Evolutionary conservation across 2,113 vertebrate genomes (phyloP).

Genomic region (Turdus rufiventris): DNA sequence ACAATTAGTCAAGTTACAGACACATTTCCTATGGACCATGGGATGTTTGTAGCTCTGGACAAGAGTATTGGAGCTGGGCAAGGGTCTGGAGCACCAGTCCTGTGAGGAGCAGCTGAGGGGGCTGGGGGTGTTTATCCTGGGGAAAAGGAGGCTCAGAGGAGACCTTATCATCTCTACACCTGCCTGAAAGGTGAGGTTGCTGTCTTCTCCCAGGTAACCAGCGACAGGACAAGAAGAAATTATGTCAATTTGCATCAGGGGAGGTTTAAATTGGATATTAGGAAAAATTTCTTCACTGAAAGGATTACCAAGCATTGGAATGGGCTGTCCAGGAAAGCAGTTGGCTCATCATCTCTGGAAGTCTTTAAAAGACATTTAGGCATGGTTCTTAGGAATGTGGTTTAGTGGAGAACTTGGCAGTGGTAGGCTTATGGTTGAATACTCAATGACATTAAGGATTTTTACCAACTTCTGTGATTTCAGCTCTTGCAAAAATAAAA

Average conservation of each 20-base stretch:
- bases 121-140: not conserved
- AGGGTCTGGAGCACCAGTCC: not conserved
- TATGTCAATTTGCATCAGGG: not conserved
- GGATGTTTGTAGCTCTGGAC: not conserved
- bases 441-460: fast-evolving
- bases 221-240: fast-evolving
- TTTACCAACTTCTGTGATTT: not conserved
- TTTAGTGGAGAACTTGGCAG: not conserved
- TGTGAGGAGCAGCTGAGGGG: not conserved
- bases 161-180: not conserved
- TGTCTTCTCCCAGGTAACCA: not conserved
- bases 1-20: conserved; percentile 25
- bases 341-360: not conserved
- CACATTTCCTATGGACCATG: not conserved
- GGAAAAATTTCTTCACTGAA: not conserved
- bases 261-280: not conserved
- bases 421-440: not conserved
- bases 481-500: not conserved
- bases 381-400: not conserved
- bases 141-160: not conserved
- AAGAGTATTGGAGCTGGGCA: not conserved
- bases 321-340: not conserved
- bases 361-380: not conserved
- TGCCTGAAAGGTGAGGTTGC: not conserved
- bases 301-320: not conserved